phyloP scores from a whole-genome alignment of 1,140 invertebrate genomes.

The Thaumatotibia leucotreta region DNA sequence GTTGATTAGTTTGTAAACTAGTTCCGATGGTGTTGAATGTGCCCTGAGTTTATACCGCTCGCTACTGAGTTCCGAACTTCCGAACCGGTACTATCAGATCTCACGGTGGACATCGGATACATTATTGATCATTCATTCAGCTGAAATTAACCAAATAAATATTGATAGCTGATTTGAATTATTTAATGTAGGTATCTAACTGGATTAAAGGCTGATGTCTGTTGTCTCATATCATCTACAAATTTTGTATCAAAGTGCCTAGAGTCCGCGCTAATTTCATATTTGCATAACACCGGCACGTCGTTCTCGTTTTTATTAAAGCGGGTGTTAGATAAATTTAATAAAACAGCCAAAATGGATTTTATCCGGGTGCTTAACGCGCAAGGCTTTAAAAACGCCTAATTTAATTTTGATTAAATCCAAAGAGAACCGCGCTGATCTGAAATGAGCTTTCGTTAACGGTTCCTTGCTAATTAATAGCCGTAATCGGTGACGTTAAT shows the following conservation, averaged over 20 bases:
- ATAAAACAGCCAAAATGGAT: background rate
- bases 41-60: too few relatives aligned
- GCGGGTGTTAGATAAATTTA: constrained; percentile 2
- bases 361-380: background rate
- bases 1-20: too few relatives aligned
- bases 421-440: background rate
- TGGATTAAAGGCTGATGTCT: too few relatives aligned
- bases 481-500: background rate
- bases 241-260: background rate
- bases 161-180: too few relatives aligned
- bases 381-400: background rate
- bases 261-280: background rate
- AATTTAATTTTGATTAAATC: constrained; percentile 12
- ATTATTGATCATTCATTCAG: too few relatives aligned
- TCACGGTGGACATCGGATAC: too few relatives aligned
- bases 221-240: too few relatives aligned
- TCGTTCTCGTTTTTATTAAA: background rate
- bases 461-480: background rate
- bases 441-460: background rate
- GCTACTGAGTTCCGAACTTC: too few relatives aligned
- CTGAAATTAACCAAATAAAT: too few relatives aligned
- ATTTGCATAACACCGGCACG: background rate
- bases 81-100: too few relatives aligned
- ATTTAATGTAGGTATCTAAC: too few relatives aligned
- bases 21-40: too few relatives aligned